Evolutionary conservation across 2,797 vertebrate genomes (phyloP), one percentile per base, ranked within the genome.

Genomic region (Channallabes apus): DNA sequence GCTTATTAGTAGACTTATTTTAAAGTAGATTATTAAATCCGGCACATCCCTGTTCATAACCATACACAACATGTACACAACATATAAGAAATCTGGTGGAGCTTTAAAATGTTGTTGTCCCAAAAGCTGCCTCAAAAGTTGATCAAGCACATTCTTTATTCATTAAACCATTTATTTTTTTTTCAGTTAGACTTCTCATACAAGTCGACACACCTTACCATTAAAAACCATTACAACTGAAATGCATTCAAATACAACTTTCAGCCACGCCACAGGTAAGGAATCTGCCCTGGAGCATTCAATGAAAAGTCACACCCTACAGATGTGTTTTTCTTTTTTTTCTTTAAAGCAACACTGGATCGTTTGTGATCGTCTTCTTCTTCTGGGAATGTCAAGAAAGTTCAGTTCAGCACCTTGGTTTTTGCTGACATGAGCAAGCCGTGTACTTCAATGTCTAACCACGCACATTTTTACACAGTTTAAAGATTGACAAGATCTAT

Each of bases 401-500:
- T 69, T 77, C 82, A 72, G 62, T 65, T n/a, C 51, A 73, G 64
- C 69, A 59, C 46, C 67, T 38, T 85, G n/a, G n/a, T 59, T 84
- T 91, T 22, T 81, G 90, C 88, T 87, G 88, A 90, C 72, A 75
- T 88, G 89, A 87, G 91, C 91, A 86, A 86, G 41, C 17, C 18
- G 51, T 80, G 54, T 51, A 29, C 61, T 86, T 46, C 76, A 58
- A 87, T 86, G 56, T 35, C 82, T 77, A 93, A 91, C 90, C 89
- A 87, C 90, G 87, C 72, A 54, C 38, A 76, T 22, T 87, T 91
- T 32, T 75, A 90, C 11, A 0, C 24, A 12, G 94, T 51, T 95
- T 94, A 95, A 93, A 93, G 67, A 94, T 94, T 94, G 91, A 95
- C 92, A 5, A 83, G 76, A 85, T 71, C 84, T 84, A 81, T 85